Evolutionary conservation across 35 echinoderm and acorn worm genomes (phyloP).

Genomic region (Lytechinus variegatus): DNA sequence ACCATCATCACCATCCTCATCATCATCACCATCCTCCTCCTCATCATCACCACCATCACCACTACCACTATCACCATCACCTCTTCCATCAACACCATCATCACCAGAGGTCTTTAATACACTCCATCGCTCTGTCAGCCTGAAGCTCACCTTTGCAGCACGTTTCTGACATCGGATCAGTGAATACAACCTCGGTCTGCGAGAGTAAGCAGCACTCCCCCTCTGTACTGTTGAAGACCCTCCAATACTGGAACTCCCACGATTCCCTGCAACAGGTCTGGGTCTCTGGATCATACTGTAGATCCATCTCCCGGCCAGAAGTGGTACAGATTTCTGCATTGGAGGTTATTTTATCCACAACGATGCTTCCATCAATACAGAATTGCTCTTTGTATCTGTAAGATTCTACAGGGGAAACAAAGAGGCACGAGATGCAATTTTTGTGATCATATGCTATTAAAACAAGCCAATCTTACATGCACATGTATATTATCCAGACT

Average conservation of each 20-base stretch:
- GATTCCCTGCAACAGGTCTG: background rate
- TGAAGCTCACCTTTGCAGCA: conserved; percentile 25
- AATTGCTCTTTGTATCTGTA: background rate
- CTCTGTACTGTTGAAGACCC: background rate
- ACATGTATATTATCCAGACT: too few relatives aligned
- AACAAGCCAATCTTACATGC: too few relatives aligned
- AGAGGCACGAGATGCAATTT: too few relatives aligned
- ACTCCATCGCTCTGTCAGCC: background rate
- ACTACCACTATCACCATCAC: too few relatives aligned
- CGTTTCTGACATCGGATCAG: background rate
- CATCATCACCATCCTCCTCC: too few relatives aligned
- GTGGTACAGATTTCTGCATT: background rate
- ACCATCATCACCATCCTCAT: too few relatives aligned
- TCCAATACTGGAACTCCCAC: background rate
- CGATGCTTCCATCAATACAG: background rate
- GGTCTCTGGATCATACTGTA: background rate
- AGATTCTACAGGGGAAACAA: background rate
- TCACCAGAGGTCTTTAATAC: too few relatives aligned
- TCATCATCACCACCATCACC: too few relatives aligned
- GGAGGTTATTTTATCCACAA: background rate
- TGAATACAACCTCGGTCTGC: background rate
- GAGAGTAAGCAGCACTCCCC: background rate
- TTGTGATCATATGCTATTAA: too few relatives aligned
- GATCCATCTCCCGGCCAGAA: background rate
- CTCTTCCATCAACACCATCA: too few relatives aligned